A percentile compares a stretch with the other conserved stretches of the same genome.
These are phyloP conservation scores for Trachelus stipa DNA, from an alignment of 2,888 invertebrate genomes.

Conservation along the genomic window DNA sequence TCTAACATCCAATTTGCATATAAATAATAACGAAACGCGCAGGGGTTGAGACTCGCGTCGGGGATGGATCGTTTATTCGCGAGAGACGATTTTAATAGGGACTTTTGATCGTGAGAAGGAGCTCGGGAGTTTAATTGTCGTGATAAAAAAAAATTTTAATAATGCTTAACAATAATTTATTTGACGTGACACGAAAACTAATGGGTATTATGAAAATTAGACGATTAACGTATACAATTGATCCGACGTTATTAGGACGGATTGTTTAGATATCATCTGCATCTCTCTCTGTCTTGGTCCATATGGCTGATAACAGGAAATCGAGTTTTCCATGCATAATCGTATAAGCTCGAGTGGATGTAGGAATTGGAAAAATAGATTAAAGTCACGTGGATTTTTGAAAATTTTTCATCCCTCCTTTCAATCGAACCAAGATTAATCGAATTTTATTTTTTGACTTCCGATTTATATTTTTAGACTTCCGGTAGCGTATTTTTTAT, in stretches of 20 bases:
- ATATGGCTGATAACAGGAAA: not conserved
- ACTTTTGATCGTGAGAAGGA: no score
- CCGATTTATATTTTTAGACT: not conserved
- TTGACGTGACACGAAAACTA: no score
- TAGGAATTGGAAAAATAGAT: not conserved
- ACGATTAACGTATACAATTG: no score
- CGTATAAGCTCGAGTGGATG: not conserved
- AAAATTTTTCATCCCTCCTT: not conserved
- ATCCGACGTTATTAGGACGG: no score
- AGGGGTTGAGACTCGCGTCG: not conserved
- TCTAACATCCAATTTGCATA: conserved; percentile 29
- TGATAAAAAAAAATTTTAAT: no score
- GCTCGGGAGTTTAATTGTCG: no score
- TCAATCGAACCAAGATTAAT: not conserved
- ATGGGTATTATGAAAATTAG: no score
- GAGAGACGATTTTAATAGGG: no score
- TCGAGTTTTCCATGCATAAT: not conserved
- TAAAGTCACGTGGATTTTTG: not conserved
- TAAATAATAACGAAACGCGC: conserved; percentile 27
- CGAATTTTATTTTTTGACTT: not conserved
- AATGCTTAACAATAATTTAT: no score
- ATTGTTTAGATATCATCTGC: no score
- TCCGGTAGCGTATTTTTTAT: not conserved
- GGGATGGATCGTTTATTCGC: no score
- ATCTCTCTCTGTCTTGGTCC: not conserved